These are phyloP conservation scores for Sinosuthora webbiana DNA, from an alignment of 2,113 vertebrate species.

Conservation along the genomic window DNA sequence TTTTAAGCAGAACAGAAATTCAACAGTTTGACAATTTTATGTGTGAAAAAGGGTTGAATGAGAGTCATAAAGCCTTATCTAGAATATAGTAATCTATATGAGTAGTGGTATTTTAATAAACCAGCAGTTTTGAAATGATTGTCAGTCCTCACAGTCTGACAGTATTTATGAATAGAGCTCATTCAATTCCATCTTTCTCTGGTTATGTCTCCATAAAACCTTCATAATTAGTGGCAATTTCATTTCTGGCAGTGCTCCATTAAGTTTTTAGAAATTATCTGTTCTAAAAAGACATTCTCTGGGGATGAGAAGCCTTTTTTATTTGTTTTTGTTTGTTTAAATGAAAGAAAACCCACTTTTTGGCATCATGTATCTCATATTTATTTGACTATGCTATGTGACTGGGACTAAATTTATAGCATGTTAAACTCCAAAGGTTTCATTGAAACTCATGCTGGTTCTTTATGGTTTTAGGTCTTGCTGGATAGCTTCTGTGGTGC, in stretches of 20 bases:
- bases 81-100: background rate
- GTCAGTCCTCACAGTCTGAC: background rate
- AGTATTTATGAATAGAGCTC: slow-evolving; percentile 35
- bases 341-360: background rate
- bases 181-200: slow-evolving; percentile 20
- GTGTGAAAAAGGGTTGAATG: background rate
- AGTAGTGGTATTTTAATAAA: slow-evolving; percentile 50
- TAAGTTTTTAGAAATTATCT: background rate
- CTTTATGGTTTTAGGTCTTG: background rate
- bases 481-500: background rate
- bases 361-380: background rate
- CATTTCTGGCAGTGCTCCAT: background rate
- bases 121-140: slow-evolving; percentile 16
- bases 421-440: background rate
- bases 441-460: background rate
- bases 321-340: background rate
- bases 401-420: background rate
- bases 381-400: background rate
- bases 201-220: slow-evolving; percentile 34
- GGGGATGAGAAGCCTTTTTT: background rate
- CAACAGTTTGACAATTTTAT: background rate
- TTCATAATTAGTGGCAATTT: slow-evolving; percentile 44
- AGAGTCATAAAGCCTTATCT: background rate
- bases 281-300: background rate
- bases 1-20: background rate